Evolutionary conservation across 2,888 invertebrate species (phyloP).

Genomic region (Amblyjoppa proteus): DNA sequence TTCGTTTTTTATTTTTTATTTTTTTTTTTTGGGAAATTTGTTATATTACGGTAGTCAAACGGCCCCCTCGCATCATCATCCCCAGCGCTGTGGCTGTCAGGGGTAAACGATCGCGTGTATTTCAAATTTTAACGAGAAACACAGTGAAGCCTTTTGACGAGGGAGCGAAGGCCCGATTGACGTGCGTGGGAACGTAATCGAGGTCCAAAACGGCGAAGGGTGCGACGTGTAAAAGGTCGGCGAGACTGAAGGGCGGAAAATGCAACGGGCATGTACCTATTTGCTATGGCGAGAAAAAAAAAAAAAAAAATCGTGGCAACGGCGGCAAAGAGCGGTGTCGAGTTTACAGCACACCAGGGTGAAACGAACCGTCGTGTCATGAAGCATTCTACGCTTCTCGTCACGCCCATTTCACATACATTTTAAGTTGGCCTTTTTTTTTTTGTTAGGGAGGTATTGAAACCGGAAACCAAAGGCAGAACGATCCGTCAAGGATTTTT

Average conservation of each 20-base stretch:
- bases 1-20: too few species aligned
- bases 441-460: too few species aligned
- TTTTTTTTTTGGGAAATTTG: too few species aligned
- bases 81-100: background rate
- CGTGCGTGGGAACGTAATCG: conserved; percentile 4
- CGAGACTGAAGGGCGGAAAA: conserved; percentile 11
- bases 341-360: background rate
- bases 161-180: background rate
- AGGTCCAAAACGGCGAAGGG: background rate
- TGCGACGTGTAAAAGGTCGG: background rate
- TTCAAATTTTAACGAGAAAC: conserved; percentile 2
- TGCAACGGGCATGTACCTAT: conserved; percentile 9
- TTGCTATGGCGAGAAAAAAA: background rate
- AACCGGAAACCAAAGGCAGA: too few species aligned
- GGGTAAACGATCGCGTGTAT: background rate
- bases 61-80: background rate
- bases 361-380: background rate
- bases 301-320: background rate
- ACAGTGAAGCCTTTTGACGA: background rate
- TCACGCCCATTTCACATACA: background rate
- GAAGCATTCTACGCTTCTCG: background rate
- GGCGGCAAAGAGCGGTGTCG: background rate
- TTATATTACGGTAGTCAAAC: too few species aligned
- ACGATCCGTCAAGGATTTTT: too few species aligned
- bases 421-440: background rate